phyloP scores from a whole-genome alignment of 2,113 vertebrate species.

The Todiramphus chloris region DNA sequence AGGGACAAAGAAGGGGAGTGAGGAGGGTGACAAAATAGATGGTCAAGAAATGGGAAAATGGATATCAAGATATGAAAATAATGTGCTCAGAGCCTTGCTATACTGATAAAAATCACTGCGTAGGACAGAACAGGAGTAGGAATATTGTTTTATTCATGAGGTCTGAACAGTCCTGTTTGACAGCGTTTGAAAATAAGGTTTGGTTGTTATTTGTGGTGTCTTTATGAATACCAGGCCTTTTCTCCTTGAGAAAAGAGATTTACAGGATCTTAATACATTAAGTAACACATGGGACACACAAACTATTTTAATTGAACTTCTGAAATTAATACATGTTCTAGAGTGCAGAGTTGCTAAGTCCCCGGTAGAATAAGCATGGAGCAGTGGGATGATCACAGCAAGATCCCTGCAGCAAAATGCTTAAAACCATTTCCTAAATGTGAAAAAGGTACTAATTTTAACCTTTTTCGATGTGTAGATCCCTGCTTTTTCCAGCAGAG shows the following conservation, averaged over 20 bases:
- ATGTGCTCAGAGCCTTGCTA: fast-evolving
- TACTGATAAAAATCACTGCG: background rate
- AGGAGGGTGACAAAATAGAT: background rate
- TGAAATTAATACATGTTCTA: background rate
- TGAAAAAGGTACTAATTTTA: too few species aligned
- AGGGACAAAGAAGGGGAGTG: background rate
- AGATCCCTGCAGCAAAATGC: background rate
- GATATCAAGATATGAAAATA: background rate
- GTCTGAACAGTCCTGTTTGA: background rate
- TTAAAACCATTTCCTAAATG: background rate
- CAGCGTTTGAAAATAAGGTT: background rate
- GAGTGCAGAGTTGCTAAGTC: background rate
- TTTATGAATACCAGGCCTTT: background rate
- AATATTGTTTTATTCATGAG: background rate
- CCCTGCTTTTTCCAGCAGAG: background rate
- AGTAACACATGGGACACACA: fast-evolving
- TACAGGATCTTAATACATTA: background rate
- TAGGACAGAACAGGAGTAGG: background rate
- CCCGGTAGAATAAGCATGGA: fast-evolving
- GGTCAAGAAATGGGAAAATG: background rate
- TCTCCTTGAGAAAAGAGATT: background rate
- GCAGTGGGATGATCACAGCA: background rate
- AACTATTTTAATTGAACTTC: background rate
- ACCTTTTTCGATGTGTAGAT: background rate
- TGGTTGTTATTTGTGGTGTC: background rate